Conservation (phyloP, 2,113 vertebrate genomes). For the Falcunculus frontatus region DNA sequence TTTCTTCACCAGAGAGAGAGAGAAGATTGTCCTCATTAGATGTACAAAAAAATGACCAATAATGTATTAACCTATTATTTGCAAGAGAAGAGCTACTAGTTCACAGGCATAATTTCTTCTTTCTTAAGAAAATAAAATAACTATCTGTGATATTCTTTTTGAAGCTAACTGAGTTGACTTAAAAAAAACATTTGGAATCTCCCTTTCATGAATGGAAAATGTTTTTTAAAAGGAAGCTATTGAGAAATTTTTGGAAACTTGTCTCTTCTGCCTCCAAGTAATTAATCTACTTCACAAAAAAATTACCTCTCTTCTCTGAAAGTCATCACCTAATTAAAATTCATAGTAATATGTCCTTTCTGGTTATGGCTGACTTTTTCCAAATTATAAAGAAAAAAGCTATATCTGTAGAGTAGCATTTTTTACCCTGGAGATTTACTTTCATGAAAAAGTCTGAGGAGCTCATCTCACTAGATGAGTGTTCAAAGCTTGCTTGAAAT, state of each 20-base stretch:
- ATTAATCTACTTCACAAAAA: background rate
- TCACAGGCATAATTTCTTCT: background rate
- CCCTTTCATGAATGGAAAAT: background rate
- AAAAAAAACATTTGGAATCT: background rate
- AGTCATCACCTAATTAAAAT: background rate
- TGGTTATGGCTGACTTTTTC: background rate
- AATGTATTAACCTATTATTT: background rate
- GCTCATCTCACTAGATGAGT: background rate
- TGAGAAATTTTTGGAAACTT: background rate
- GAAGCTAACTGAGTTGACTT: background rate
- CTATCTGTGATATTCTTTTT: background rate
- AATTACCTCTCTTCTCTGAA: background rate
- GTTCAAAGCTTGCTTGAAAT: background rate
- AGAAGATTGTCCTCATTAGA: background rate
- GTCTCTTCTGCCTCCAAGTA: background rate
- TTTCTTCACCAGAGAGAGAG: background rate
- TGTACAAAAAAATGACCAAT: background rate
- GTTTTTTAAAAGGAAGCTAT: background rate
- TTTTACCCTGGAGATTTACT: background rate
- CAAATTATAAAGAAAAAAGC: background rate
- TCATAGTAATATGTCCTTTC: background rate
- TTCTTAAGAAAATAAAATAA: background rate
- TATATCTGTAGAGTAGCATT: background rate
- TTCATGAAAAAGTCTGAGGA: background rate
- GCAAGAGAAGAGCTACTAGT: background rate